Base-by-base conservation (phyloP, 2,888 invertebrate species). In the Amorpha juglandis region DNA sequence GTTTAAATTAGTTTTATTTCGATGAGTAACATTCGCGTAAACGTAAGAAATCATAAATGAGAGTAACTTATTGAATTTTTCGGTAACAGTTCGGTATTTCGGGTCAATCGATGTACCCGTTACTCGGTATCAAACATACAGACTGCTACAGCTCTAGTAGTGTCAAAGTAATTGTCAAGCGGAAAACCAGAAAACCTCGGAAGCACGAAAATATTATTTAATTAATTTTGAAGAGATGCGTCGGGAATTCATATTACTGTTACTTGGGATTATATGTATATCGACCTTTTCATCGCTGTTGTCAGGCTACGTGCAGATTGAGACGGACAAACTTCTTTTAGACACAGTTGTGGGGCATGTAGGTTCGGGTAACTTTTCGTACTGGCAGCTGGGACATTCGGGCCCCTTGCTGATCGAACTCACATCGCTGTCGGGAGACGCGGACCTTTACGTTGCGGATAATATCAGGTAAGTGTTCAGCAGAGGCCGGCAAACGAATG, bases 281-380 rank as follows among this genome's bases (percentile, higher is more conserved):
- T 90, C 91, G 1, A 89, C 89, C 0, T 67, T 92, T 6, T 87
- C 90, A 0, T 88, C 91, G 0, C 71, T 91, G 7, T 63, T 91
- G 11, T 82, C 88, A 0, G 81, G 80, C 52, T 88, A 84, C 72
- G 82, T 83, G 48, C 87, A 81, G 55, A 74, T 82, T 53, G 84
- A 86, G 52, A 69, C 75, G 0, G 87, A 90, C 67, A 89, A 87
- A 81, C 74, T 90, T 65, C 75, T 91, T 0, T 71, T 92, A 70
- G 91, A 92, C 68, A 89, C 89, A 0, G 92, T 92, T 0, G 78
- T 81, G 0, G 92, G 93, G 0, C 74, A 77, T 0, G 92, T 93
- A 0, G 89, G 90, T 0, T 90, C 90, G 0, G 93, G 93, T 0
- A 92, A 92, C 79, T 92, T 91, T 71, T 90, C 93, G 0, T 93